These are phyloP conservation scores for Trochalopteron elliotii DNA, from an alignment of 2,113 vertebrate genomes.

Conservation along the genomic window DNA sequence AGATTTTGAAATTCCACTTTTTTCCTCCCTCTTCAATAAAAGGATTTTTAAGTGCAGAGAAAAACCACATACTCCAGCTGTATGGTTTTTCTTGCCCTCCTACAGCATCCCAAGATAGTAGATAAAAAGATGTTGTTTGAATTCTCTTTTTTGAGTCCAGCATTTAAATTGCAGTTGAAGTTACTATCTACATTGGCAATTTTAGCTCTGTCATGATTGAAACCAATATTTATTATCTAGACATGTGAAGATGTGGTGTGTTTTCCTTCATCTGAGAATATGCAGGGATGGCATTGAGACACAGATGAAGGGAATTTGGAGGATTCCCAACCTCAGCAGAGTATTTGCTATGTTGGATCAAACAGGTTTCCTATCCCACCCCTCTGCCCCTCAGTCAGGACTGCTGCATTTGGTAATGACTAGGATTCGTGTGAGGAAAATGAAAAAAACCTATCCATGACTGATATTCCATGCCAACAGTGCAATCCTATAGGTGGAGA, in stretches of 20 bases:
- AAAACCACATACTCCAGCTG: slow-evolving; percentile 10
- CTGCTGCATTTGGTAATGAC: background rate
- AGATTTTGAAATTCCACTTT: background rate
- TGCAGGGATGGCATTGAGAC: background rate
- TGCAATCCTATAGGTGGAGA: background rate
- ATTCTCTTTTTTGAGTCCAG: background rate
- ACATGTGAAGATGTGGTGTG: background rate
- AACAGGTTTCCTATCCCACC: background rate
- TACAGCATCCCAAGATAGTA: slow-evolving; percentile 11
- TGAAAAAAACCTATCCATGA: background rate
- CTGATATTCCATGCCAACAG: background rate
- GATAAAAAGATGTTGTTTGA: background rate
- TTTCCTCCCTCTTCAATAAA: background rate
- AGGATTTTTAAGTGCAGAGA: background rate
- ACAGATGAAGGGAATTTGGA: background rate
- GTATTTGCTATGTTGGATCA: background rate
- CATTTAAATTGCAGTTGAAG: background rate
- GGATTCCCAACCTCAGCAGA: background rate
- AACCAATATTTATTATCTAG: background rate
- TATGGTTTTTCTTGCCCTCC: slow-evolving; percentile 12
- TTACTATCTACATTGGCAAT: background rate
- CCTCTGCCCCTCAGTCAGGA: background rate
- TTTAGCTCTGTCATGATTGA: background rate
- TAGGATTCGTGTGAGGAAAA: background rate
- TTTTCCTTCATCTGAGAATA: background rate